These are phyloP conservation scores for Brachionus plicatilis DNA, from an alignment of 1,140 invertebrate genomes.

Conservation along the genomic window DNA sequence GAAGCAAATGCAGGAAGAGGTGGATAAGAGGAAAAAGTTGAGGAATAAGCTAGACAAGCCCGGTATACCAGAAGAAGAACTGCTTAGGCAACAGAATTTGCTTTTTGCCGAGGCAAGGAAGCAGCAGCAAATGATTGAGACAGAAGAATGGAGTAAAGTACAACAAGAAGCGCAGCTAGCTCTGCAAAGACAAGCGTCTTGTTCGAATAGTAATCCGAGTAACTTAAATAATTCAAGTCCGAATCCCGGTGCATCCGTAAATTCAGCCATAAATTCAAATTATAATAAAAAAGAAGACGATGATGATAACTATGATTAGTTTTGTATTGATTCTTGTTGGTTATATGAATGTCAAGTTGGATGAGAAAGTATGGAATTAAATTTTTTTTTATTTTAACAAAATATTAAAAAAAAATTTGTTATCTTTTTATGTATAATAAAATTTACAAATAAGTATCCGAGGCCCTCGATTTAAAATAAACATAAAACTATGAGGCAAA, in stretches of 20 bases:
- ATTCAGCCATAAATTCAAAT: neutral
- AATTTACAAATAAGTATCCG: neutral
- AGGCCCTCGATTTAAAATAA: neutral
- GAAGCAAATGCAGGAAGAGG: conserved; percentile 89
- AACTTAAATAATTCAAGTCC: neutral
- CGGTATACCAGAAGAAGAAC: conserved; percentile 92
- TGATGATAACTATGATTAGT: conserved; percentile 18
- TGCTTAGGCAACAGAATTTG: conserved; percentile 91
- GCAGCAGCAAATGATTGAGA: conserved; percentile 38
- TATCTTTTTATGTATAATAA: conserved; percentile 1
- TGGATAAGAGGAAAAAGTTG: conserved; percentile 82
- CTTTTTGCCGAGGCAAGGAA: conserved; percentile 78
- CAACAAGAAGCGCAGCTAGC: conserved; percentile 21
- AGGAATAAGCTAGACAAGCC: conserved; percentile 89
- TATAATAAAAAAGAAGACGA: neutral
- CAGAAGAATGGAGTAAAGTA: conserved; percentile 39
- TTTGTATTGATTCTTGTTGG: neutral
- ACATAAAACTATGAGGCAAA: too few relatives aligned
- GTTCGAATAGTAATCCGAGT: neutral
- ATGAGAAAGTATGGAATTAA: conserved; percentile 1
- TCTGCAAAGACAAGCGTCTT: conserved; percentile 31
- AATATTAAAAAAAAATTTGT: neutral
- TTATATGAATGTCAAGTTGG: neutral
- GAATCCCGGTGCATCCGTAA: neutral
- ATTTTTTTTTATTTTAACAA: neutral